Conservation (phyloP, 1,140 invertebrate species). For the Trichogramma pretiosum region DNA sequence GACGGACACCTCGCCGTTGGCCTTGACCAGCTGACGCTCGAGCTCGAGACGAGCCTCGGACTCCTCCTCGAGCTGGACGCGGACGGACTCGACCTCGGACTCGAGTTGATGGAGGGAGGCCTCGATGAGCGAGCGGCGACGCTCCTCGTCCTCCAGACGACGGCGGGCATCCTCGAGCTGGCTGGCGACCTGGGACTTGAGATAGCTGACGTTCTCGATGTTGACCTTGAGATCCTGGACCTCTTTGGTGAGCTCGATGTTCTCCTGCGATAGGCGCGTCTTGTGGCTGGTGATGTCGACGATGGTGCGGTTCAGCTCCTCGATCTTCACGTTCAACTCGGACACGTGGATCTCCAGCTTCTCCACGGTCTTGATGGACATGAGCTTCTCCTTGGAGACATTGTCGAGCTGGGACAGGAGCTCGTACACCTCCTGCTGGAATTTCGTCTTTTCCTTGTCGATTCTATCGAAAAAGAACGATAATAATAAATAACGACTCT, state of each 20-base stretch:
- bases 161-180: constrained; percentile 90
- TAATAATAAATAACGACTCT: too few relatives aligned
- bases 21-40: constrained; percentile 86
- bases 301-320: constrained; percentile 89
- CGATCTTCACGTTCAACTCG: constrained; percentile 87
- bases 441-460: constrained; percentile 93
- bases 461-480: too few relatives aligned
- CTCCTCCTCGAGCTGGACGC: constrained; percentile 91
- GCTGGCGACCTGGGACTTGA: constrained; percentile 76
- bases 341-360: constrained; percentile 81
- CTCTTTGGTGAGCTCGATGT: constrained; percentile 87
- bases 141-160: constrained; percentile 89
- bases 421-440: constrained; percentile 94
- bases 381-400: constrained; percentile 82
- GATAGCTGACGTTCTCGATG: constrained; percentile 83
- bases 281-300: constrained; percentile 89
- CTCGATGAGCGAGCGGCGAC: constrained; percentile 81
- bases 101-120: constrained; percentile 83
- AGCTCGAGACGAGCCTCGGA: constrained; percentile 88
- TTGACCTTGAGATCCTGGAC: constrained; percentile 90
- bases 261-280: constrained; percentile 79
- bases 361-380: constrained; percentile 79
- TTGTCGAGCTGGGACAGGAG: constrained; percentile 86
- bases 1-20: constrained; percentile 76
- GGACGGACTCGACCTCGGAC: constrained; percentile 83